Percentiles rank a stretch among this genome's conserved stretches.
Conservation (phyloP, 37 sponge, comb jelly and placozoan species). For the Agelas oroides region DNA sequence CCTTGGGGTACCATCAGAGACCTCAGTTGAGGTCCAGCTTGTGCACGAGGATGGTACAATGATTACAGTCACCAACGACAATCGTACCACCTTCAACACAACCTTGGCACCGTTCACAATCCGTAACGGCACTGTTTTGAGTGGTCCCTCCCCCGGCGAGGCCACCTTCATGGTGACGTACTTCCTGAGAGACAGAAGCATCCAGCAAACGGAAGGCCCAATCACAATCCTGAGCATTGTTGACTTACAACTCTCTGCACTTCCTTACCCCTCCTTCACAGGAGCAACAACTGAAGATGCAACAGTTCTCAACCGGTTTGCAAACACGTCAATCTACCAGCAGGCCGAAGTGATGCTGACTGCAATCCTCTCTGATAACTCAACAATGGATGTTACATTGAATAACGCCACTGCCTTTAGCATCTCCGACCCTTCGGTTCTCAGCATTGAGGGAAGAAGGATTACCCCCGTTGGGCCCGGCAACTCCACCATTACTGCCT, state of each 20-base stretch:
- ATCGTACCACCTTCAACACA: neutral
- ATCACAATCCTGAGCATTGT: slow-evolving; percentile 45
- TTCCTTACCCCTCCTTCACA: slow-evolving; percentile 40
- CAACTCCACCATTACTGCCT: slow-evolving; percentile 28
- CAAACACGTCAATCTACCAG: slow-evolving; percentile 32
- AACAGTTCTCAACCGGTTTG: neutral
- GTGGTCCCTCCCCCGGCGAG: neutral
- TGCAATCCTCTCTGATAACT: slow-evolving; percentile 48
- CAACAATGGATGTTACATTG: slow-evolving; percentile 22
- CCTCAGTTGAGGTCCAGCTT: slow-evolving; percentile 1
- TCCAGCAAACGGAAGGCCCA: neutral
- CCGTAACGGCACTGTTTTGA: neutral
- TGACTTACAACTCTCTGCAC: slow-evolving; percentile 6
- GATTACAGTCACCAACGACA: slow-evolving; percentile 15
- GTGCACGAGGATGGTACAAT: slow-evolving; percentile 50
- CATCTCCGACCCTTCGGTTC: neutral
- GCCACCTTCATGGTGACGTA: slow-evolving; percentile 34
- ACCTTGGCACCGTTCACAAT: neutral
- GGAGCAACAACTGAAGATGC: neutral
- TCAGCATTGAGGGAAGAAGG: neutral
- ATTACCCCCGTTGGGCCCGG: slow-evolving; percentile 1
- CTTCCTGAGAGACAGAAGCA: neutral
- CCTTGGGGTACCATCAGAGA: slow-evolving; percentile 27
- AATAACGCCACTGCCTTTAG: neutral
- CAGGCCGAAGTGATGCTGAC: slow-evolving; percentile 30